Evolutionary conservation across 2,113 vertebrate species (phyloP), one percentile per base, ranked within the genome.

Genomic region (Polypterus bichir): DNA sequence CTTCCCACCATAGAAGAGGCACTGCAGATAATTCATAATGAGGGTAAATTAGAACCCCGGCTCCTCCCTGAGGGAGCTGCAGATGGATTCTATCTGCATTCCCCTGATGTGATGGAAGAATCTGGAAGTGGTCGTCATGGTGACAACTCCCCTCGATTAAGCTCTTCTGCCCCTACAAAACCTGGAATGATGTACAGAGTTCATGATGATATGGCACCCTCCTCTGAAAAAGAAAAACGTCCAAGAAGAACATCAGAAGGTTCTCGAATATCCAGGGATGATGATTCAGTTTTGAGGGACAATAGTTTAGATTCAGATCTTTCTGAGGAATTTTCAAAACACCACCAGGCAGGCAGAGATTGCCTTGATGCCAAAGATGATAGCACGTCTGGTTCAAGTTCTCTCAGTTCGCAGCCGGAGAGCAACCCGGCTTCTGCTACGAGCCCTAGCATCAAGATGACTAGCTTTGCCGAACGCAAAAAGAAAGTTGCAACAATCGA

Each of bases 1-100:
- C 76, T 94, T 52, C 92, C 92, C 10, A 95, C 91, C 49, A 94
- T 95, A 4, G 92, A 95, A 66, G 92, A 95, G 69, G 92, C 92
- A 2, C 73, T 95, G 65, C 90, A 95, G 76, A 95, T 95, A 64
- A 95, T 95, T 64, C 91, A 95, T 78, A 91, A 88, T 1, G 87
- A 91, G 0, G 76, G 74, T 65, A 89, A 84, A 69, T 70, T 86
- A 74, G 92, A 95, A 73, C 90, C 90, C 46, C 86, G 92, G 46
- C 80, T 92, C 11, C 88, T 91, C 59, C 92, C 92, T 0, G 92
- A 95, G 0, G 92, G 92, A 0, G 92, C 92, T 0, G 85, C 91
- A 0, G 92, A 93, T 0, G 89, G 88, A 54, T 95, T 95, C 76
- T 95, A 89, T 77, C 84, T 94, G 74, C 92, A 94, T 69, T 89